Evolutionary conservation across 2,888 invertebrate genomes (phyloP), one percentile per base, ranked within the genome.

Genomic region (Tiphia femorata): DNA sequence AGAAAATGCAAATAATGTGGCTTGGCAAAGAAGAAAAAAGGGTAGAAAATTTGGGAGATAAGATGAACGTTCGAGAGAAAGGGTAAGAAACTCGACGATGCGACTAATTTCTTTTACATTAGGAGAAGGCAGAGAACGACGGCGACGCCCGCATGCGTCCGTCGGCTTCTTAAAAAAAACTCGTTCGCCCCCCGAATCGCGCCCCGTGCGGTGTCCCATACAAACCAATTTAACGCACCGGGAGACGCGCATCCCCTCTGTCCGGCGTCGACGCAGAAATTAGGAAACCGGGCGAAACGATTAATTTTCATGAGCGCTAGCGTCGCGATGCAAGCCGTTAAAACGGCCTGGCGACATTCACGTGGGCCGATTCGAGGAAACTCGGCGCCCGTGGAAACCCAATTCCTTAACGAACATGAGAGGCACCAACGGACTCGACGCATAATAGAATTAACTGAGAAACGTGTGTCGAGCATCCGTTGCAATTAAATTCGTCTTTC

Each of bases 241-340:
- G 44, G 37, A 42, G 60, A 44, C 56, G 58, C n/a, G n/a, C n/a
- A n/a, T n/a, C n/a, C n/a, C n/a, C n/a, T n/a, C n/a, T n/a, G n/a
- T n/a, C n/a, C 67, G 37, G 67, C 54, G 61, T 55, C 43, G 70
- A 8, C 52, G 53, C 69, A 69, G 47, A 64, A 79, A 75, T 79
- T 72, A 68, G 72, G 71, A 79, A 78, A 76, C 65, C 63, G 76
- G 64, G 72, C 77, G 62, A 79, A 79, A 72, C 73, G 72, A 79
- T 79, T 77, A 77, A 76, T 75, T 77, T 72, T 74, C 70, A 75
- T 77, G 69, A 76, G 53, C 49, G 58, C 55, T 52, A 30, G 40
- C 56, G 51, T 58, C 61, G 54, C 53, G 49, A 64, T 58, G 30
- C 41, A 3, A 14, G 33, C 38, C 38, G 29, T 12, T n/a, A n/a